Evolutionary conservation across 2,888 invertebrate genomes (phyloP), one percentile per base, ranked within the genome.

Genomic region (Apodemia mormo): DNA sequence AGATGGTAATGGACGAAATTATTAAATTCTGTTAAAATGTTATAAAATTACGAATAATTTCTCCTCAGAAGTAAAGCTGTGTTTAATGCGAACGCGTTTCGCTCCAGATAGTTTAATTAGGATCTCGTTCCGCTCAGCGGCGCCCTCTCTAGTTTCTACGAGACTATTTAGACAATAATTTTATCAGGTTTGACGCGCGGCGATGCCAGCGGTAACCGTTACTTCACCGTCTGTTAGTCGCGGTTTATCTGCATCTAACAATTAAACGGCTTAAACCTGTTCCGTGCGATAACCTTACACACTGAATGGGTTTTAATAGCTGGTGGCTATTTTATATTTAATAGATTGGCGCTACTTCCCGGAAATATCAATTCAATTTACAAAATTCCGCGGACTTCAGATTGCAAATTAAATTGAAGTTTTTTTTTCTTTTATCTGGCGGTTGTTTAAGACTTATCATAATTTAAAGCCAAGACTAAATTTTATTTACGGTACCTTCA

Each of bases 41-140:
- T 68, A 72, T 74, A 74, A 75, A 76, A 75, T 74, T 71, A 71
- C 72, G 67, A 76, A 77, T 78, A 76, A 77, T 76, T 85, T 80
- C 83, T 80, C 75, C 74, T 74, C 77, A 77, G 79, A 82, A 81
- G 82, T 61, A 33, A 85, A 85, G 75, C n/a, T 69, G 52, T 85
- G 86, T 82, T 83, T 78, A 83, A 84, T 82, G 84, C 82, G 82
- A 82, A 83, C 85, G 80, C 81, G 81, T 82, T 79, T 87, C 88
- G 92, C 88, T 92, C 92, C 84, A 88, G 76, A 88, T 88, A 87
- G 83, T 87, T 89, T 91, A 92, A 92, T 93, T 93, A 91, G 92
- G 92, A 91, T 83, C 87, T 79, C 89, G 92, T 92, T 91, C 88
- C 87, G 87, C 85, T 84, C 78, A 22, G 83, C 72, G 81, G 79